Conservation (phyloP, 2,888 invertebrate species). For the Tethea ocularis region DNA sequence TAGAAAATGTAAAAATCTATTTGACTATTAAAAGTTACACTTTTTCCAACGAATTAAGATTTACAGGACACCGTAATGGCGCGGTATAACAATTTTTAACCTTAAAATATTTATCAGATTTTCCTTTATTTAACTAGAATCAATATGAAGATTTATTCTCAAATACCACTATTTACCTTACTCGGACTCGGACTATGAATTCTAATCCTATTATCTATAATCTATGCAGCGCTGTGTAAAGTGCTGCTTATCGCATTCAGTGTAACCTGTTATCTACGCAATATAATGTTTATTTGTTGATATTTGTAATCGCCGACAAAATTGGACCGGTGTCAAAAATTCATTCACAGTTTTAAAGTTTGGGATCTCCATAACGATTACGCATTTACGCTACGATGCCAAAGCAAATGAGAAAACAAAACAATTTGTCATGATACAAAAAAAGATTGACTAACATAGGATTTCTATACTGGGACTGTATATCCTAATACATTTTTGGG, state of each 20-base stretch:
- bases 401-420: background rate
- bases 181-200: background rate
- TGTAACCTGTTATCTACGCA: background rate
- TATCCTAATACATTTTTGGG: background rate
- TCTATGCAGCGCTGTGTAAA: background rate
- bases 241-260: background rate
- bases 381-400: background rate
- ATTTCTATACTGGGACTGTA: background rate
- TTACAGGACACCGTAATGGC: no score
- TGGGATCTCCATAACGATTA: background rate
- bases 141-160: no score
- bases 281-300: background rate
- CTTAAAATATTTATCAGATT: background rate
- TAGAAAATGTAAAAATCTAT: background rate
- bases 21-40: no score
- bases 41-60: no score
- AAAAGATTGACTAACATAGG: background rate
- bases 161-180: background rate
- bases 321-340: background rate
- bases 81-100: background rate
- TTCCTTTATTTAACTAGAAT: no score
- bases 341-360: background rate
- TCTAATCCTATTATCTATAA: background rate
- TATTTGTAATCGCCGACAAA: background rate
- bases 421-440: background rate